Conservation (phyloP, 2,113 vertebrate genomes). For the Dicentrarchus labrax region DNA sequence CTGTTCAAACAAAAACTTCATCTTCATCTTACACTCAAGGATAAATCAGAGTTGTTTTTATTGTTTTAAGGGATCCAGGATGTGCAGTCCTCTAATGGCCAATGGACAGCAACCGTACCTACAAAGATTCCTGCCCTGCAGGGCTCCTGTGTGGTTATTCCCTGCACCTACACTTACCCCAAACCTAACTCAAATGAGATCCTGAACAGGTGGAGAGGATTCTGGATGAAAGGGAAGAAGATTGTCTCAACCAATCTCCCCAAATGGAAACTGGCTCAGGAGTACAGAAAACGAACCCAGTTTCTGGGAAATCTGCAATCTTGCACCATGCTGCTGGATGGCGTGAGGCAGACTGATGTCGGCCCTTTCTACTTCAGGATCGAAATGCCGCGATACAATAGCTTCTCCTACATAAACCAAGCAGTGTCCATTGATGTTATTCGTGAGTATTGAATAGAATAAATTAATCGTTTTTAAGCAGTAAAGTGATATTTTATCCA, state of each 20-base stretch:
- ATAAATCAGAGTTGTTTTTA: not conserved
- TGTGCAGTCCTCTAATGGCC: not conserved
- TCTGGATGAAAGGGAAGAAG: conserved; percentile 8
- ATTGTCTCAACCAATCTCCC: not conserved
- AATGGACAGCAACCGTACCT: not conserved
- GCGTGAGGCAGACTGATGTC: not conserved
- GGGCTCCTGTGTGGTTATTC: conserved; percentile 43
- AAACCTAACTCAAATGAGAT: not conserved
- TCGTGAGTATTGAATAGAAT: not conserved
- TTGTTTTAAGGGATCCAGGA: conserved; percentile 8
- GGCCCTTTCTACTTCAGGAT: conserved; percentile 46
- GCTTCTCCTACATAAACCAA: not conserved
- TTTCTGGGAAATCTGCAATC: not conserved
- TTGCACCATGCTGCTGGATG: conserved; percentile 35
- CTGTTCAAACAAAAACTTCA: fast-evolving
- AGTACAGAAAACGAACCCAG: conserved; percentile 1
- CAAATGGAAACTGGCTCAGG: not conserved
- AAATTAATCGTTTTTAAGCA: not conserved
- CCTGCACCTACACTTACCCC: conserved; percentile 18
- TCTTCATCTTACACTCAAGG: not conserved
- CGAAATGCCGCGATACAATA: conserved; percentile 6
- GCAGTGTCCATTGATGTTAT: not conserved
- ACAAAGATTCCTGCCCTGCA: not conserved
- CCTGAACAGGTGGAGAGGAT: not conserved
- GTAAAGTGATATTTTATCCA: not conserved